Percentiles rank a stretch among this genome's conserved stretches.
These are phyloP conservation scores for Parnassius apollo DNA, from an alignment of 2,888 invertebrate species.

Conservation along the genomic window DNA sequence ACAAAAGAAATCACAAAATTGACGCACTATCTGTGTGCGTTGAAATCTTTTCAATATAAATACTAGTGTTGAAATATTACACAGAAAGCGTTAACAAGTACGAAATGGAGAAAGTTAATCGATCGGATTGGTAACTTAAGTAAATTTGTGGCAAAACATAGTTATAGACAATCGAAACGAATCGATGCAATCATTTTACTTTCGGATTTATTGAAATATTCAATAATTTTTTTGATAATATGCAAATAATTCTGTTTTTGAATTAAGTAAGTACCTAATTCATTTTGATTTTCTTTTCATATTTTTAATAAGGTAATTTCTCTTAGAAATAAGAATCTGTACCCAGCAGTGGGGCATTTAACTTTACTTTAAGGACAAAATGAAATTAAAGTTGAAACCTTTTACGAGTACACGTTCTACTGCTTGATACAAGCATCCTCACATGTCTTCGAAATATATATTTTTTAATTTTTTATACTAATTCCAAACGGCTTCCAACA, in stretches of 20 bases:
- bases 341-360: too few species aligned
- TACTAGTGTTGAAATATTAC: conserved; percentile 13
- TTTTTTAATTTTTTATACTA: too few species aligned
- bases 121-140: background rate
- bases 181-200: conserved; percentile 14
- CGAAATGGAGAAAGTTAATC: conserved; percentile 20
- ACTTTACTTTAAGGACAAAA: too few species aligned
- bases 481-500: too few species aligned
- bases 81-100: conserved; percentile 10
- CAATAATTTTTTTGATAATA: conserved; percentile 4
- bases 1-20: too few species aligned
- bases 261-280: background rate
- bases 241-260: background rate
- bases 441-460: too few species aligned
- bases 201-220: conserved; percentile 9
- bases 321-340: too few species aligned
- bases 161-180: conserved; percentile 18
- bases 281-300: too few species aligned
- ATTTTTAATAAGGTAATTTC: too few species aligned
- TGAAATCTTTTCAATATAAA: conserved; percentile 9
- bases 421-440: too few species aligned
- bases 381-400: too few species aligned
- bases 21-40: background rate
- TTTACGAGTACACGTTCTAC: too few species aligned
- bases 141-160: conserved; percentile 18